Evolutionary conservation across 2,113 vertebrate species (phyloP).

Genomic region (Talpa occidentalis): DNA sequence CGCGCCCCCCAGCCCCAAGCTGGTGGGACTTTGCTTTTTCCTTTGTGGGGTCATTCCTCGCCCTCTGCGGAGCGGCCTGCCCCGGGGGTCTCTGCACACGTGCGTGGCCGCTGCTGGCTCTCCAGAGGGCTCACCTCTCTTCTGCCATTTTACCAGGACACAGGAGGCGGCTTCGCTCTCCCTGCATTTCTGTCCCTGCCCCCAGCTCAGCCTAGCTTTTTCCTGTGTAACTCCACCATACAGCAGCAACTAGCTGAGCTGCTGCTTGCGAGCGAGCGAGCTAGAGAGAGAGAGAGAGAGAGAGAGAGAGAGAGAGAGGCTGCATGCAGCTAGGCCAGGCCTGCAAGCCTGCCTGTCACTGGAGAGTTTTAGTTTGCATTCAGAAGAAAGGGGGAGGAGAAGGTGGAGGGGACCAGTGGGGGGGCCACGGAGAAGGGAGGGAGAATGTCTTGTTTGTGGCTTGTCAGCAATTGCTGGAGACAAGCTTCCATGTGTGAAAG

Average conservation of each 20-base stretch:
- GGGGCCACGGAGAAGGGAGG: slow-evolving; percentile 80
- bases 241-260: slow-evolving; percentile 75
- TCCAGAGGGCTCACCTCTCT: slow-evolving; percentile 72
- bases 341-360: slow-evolving; percentile 82
- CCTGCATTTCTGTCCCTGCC: slow-evolving; percentile 72
- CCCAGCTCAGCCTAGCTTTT: slow-evolving; percentile 80
- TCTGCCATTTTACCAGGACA: slow-evolving; percentile 81
- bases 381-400: slow-evolving; percentile 82
- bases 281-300: neutral
- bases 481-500: slow-evolving; percentile 97
- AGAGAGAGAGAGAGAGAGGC: neutral
- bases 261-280: slow-evolving; percentile 24
- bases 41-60: slow-evolving; percentile 54
- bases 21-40: neutral
- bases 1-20: neutral
- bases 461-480: slow-evolving; percentile 98
- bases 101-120: slow-evolving; percentile 62
- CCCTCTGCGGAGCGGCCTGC: slow-evolving; percentile 2
- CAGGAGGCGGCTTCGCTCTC: slow-evolving; percentile 62
- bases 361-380: slow-evolving; percentile 86
- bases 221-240: slow-evolving; percentile 80
- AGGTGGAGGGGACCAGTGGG: slow-evolving; percentile 65
- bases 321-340: slow-evolving; percentile 76
- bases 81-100: neutral
- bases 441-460: slow-evolving; percentile 95